Conservation (phyloP, 2,888 invertebrate species). For the Notocelia uddmanniana region DNA sequence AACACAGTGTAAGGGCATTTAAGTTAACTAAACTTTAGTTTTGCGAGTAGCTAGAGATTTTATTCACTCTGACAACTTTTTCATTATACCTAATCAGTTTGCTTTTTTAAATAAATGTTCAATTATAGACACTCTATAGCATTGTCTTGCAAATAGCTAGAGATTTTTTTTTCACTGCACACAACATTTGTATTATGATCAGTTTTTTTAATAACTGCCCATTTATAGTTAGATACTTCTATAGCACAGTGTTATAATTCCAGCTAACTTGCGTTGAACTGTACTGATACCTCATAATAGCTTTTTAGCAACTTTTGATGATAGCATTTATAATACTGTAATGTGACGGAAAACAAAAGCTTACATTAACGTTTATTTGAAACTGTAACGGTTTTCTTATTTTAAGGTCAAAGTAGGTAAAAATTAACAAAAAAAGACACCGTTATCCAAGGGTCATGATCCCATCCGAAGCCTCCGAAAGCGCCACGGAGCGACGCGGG, state of each 20-base stretch:
- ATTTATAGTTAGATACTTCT: no score
- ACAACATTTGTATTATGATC: no score
- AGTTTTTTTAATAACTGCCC: no score
- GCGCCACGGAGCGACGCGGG: constrained; percentile 74
- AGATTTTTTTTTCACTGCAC: no score
- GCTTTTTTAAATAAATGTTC: no score
- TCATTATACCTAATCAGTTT: no score
- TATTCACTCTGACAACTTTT: no score
- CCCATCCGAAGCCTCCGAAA: constrained; percentile 62
- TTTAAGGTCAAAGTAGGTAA: constrained; percentile 52
- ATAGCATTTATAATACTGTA: neutral
- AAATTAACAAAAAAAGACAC: constrained; percentile 59
- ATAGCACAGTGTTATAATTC: neutral
- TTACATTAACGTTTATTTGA: neutral
- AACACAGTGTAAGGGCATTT: neutral
- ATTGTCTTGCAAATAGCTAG: no score
- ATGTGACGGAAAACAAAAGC: neutral
- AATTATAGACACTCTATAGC: no score
- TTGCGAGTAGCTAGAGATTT: neutral
- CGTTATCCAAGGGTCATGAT: constrained; percentile 65
- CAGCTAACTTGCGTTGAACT: neutral
- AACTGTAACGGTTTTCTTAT: constrained; percentile 63
- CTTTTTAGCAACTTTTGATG: no score
- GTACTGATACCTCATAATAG: neutral
- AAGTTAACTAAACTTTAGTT: neutral